Evolutionary conservation across 2,888 invertebrate species (phyloP), one percentile per base, ranked within the genome.

Genomic region (Lysandra bellargus): DNA sequence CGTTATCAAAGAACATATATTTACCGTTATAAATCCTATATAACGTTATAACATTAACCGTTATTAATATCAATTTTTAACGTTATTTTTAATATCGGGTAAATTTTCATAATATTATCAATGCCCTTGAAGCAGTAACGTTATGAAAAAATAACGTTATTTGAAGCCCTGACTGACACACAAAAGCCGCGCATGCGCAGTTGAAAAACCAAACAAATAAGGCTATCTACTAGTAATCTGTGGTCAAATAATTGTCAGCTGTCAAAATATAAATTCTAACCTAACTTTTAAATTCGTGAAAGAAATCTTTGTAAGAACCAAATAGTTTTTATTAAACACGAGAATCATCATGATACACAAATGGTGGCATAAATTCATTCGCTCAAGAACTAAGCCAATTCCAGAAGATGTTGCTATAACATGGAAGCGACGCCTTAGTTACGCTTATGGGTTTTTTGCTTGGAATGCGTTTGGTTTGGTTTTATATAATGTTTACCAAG

Each of bases 401-500:
- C 90, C 91, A 30, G 90, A 84, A 80, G 89, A 95, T 17, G 89
- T 87, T 57, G 97, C 97, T 0, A 85, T 89, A 1, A 73, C 92
- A 9, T 96, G 96, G 96, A 96, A 96, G 87, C 90, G 92, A 6
- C 93, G 96, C 37, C 88, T 97, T 0, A 96, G 97, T 82, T 81
- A 96, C 80, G 91, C 88, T 0, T 97, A 97, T 85, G 95, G 95
- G 60, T 79, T 97, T 73, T n/a, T 96, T 9, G 96, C 96, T 17
- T 97, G 97, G 97, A 96, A 97, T 88, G 96, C 96, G 0, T 96
- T 97, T 86, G 97, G 96, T 12, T 84, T 96, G 30, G 95, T 97
- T 4, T 83, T 94, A 33, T 97, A 96, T 84, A 95, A 92, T 88
- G 86, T 94, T 14, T 96, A 92, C 82, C 85, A 92, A 82, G 97